Percentiles rank a stretch among this genome's conserved stretches.
phyloP scores from a whole-genome alignment of 1,140 invertebrate species.

The Brachionus koreanus region DNA sequence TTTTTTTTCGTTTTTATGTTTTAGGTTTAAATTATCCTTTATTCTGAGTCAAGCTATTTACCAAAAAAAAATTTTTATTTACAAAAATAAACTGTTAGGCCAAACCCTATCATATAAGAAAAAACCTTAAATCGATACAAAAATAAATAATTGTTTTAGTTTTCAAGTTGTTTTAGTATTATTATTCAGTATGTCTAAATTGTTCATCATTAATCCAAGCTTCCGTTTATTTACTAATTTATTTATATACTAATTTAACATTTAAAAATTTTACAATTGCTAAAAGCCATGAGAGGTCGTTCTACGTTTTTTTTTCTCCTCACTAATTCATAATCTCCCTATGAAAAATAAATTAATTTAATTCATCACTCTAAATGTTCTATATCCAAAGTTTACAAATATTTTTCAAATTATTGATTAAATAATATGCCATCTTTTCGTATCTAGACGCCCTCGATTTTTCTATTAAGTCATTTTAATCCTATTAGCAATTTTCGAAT shows the following conservation, averaged over 20 bases:
- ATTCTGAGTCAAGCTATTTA: neutral
- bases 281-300: constrained; percentile 21
- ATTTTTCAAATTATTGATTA: neutral
- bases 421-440: neutral
- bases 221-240: constrained; percentile 11
- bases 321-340: neutral
- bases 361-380: neutral
- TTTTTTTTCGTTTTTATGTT: neutral
- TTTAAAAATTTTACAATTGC: constrained; percentile 1
- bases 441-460: neutral
- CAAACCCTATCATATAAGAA: neutral
- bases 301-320: constrained; percentile 5
- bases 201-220: constrained; percentile 23
- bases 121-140: constrained; percentile 27
- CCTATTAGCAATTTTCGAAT: neutral
- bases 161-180: neutral
- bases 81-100: neutral
- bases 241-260: constrained; percentile 35
- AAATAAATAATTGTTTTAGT: constrained; percentile 26
- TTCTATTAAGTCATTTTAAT: neutral
- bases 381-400: neutral
- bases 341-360: neutral
- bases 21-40: neutral
- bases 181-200: constrained; percentile 14
- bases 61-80: neutral